Evolutionary conservation across 2,113 vertebrate genomes (phyloP), one percentile per base, ranked within the genome.

Genomic region (Noctilio leporinus): DNA sequence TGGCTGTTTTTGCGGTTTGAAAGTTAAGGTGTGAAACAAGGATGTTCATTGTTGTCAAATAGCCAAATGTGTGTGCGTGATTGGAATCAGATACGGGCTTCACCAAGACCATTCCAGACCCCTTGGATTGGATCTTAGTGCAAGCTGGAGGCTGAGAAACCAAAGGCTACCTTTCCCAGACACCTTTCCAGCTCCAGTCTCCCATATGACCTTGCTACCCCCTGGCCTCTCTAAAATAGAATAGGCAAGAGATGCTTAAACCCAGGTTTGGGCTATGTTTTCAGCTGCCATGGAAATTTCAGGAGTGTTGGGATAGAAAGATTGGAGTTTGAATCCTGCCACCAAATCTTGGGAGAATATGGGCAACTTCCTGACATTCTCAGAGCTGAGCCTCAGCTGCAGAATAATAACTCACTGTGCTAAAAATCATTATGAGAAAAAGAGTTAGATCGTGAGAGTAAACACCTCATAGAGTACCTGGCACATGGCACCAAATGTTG

Each of bases 391-490:
- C 12, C 26, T 87, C 73, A 30, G 20, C 35, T 10, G 7, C 11
- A 28, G 64, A 80, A n/a, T 24, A 43, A 40, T 38, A 16, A 22
- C 4, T 7, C 12, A 7, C 67, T 45, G 11, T 43, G 33, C 11
- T n/a, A 78, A 91, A 51, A 91, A 86, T 15, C 45, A 24, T 59
- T 7, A 4, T 1, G 15, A 83, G 59, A 95, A 86, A 30, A 16
- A 38, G n/a, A 65, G 14, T 57, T 38, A 80, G 64, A 47, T 28
- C 12, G 5, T 67, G 57, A 3, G 82, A 24, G 38, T 89, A 92
- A 97, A 94, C 2, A 92, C 88, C 88, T 77, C 3, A 86, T 45
- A 38, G 6, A 95, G 85, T 67, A 77, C 89, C 92, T 95, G 95
- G 94, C 84, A 90, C 86, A 16, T 38, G 80, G 38, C 35, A 49